A percentile compares a stretch with the other conserved stretches of the same genome.
Conservation (phyloP, 1,140 invertebrate species). For the Apis laboriosa region DNA sequence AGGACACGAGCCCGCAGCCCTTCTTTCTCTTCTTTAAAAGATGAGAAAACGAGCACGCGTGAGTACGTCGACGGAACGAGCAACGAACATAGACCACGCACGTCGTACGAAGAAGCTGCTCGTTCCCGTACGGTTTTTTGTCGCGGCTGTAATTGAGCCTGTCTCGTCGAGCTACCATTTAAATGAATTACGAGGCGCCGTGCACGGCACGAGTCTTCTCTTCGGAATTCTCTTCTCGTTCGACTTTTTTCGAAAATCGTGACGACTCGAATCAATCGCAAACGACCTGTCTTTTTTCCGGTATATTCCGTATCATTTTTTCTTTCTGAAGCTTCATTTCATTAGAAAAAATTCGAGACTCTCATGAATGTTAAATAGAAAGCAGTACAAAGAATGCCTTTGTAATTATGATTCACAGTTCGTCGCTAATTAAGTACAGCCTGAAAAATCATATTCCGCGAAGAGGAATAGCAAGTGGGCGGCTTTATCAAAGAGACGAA, state of each 20-base stretch:
- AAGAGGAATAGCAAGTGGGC: not conserved
- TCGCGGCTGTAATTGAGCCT: constrained; percentile 76
- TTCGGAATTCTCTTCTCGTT: not conserved
- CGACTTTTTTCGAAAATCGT: not conserved
- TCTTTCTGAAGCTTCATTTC: not conserved
- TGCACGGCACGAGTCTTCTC: constrained; percentile 40
- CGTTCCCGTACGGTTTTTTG: constrained; percentile 66
- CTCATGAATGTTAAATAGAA: not conserved
- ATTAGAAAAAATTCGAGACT: not conserved
- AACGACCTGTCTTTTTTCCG: not conserved
- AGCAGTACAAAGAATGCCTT: constrained; percentile 26
- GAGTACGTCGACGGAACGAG: constrained; percentile 3
- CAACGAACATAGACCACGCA: constrained; percentile 75
- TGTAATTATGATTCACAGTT: constrained; percentile 23
- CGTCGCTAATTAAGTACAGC: constrained; percentile 7
- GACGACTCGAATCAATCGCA: not conserved
- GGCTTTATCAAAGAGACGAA: constrained; percentile 11
- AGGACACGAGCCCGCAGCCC: constrained; percentile 56
- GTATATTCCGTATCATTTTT: not conserved
- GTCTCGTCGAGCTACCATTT: constrained; percentile 69
- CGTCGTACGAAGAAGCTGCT: constrained; percentile 77
- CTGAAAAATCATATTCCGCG: constrained; percentile 27
- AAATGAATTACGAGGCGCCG: constrained; percentile 75
- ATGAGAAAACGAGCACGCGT: constrained; percentile 23
- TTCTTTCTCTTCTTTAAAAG: constrained; percentile 18